Evolutionary conservation across 1,140 invertebrate species (phyloP).

Genomic region (Octopus bimaculoides): DNA sequence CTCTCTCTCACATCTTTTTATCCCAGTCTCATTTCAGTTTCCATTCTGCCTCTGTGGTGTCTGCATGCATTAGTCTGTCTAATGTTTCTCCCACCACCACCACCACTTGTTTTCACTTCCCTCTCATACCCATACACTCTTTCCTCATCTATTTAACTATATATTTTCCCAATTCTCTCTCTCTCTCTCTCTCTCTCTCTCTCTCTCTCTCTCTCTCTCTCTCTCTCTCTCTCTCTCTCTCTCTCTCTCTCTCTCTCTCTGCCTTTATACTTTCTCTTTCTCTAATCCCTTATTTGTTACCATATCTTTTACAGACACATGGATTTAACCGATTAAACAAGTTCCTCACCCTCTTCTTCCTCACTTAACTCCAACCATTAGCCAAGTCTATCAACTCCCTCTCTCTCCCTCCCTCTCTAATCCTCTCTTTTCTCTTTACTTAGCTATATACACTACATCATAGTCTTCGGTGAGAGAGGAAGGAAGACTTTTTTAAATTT

Average conservation of each 20-base stretch:
- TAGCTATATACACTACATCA: too few species aligned
- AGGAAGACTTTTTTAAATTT: too few species aligned
- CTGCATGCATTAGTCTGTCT: background rate
- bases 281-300: too few species aligned
- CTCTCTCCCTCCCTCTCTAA: background rate
- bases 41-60: background rate
- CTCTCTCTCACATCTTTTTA: background rate
- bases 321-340: too few species aligned
- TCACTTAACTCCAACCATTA: too few species aligned
- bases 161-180: background rate
- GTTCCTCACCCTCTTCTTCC: too few species aligned
- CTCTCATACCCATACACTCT: background rate
- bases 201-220: background rate
- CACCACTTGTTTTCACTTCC: background rate
- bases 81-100: background rate
- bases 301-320: too few species aligned
- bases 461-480: too few species aligned
- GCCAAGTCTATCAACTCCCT: too few species aligned
- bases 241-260: background rate
- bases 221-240: background rate
- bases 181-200: background rate
- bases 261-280: too few species aligned
- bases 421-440: background rate
- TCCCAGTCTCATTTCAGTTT: background rate
- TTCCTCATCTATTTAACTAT: background rate